Base-by-base conservation (phyloP, 2,888 invertebrate genomes). In the Habroteleia sp. region DNA sequence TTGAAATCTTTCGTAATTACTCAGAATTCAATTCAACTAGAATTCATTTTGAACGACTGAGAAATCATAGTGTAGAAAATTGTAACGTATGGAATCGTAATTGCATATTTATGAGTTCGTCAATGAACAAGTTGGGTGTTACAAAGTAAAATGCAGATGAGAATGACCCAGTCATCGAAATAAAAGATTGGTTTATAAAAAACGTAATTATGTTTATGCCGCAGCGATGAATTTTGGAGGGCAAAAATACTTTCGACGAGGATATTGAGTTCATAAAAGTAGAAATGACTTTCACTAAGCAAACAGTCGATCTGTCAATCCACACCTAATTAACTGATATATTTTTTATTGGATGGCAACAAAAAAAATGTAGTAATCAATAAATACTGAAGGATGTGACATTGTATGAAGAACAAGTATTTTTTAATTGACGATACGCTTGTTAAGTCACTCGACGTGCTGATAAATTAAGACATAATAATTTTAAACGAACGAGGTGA, bases 121-220 rank as follows among this genome's bases (percentile, higher is more conserved):
- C 54, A 71, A 71, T 63, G 60, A 69, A 69, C 41, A 29, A 29
- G 27, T 25, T 44, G 35, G 23, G 41, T 71, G 54, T 71, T 71
- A 62, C 71, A 56, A 62, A 60, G 69, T 71, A 56, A 62, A 71
- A 71, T 71, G 62, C 54, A 71, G 62, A 71, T 71, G 41, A 54
- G 62, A 71, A 62, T 71, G 42, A 63, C 37, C 54, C 27, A 62
- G 62, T 62, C 62, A 62, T 71, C 52, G 46, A 71, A 71, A 62
- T 69, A 69, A 69, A 71, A 71, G 46, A 63, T 71, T 71, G 37
- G 39, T 25, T 60, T 29, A n/a, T 54, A 37, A 11, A 11, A 39
- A 69, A 60, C 42, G 17, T 56, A 44, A 56, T 46, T 37, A 10
- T 11, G 10, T 14, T 20, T 33, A 31, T 14, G 23, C 8, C 5